phyloP scores from a whole-genome alignment of 2,113 vertebrate species.

The Lichenostomus cassidix region DNA sequence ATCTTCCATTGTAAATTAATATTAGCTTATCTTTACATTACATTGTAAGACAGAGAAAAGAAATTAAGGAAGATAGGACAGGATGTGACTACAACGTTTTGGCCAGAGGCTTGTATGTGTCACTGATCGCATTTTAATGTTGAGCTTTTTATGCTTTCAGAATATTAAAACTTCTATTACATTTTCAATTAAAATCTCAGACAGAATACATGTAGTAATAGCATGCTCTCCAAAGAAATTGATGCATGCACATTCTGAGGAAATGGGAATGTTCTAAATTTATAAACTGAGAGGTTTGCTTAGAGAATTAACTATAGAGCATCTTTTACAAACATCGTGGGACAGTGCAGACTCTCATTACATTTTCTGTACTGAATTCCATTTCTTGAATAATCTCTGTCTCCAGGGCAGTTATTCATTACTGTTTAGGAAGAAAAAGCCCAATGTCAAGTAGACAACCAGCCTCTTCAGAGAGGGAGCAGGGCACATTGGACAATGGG shows the following conservation, averaged over 20 bases:
- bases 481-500: background rate
- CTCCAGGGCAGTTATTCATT: background rate
- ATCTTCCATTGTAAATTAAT: slow-evolving; percentile 36
- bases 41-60: slow-evolving; percentile 38
- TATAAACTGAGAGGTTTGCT: slow-evolving; percentile 5
- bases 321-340: background rate
- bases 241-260: background rate
- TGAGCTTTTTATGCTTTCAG: slow-evolving; percentile 17
- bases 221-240: background rate
- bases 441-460: background rate
- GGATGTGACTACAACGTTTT: background rate
- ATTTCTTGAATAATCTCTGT: slow-evolving; percentile 9
- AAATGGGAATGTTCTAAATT: slow-evolving; percentile 11
- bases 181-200: slow-evolving; percentile 48
- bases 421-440: slow-evolving; percentile 20
- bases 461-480: background rate
- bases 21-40: slow-evolving; percentile 44
- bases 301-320: slow-evolving; percentile 16
- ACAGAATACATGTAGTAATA: background rate
- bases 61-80: slow-evolving; percentile 27
- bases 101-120: slow-evolving; percentile 26
- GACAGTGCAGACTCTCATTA: slow-evolving; percentile 5
- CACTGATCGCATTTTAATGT: slow-evolving; percentile 2
- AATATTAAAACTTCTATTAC: slow-evolving; percentile 43
- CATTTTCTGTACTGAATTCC: background rate